Percentiles rank a stretch among this genome's conserved stretches.
These are phyloP conservation scores for Ectropis grisescens DNA, from an alignment of 1,140 invertebrate genomes.

Conservation along the genomic window DNA sequence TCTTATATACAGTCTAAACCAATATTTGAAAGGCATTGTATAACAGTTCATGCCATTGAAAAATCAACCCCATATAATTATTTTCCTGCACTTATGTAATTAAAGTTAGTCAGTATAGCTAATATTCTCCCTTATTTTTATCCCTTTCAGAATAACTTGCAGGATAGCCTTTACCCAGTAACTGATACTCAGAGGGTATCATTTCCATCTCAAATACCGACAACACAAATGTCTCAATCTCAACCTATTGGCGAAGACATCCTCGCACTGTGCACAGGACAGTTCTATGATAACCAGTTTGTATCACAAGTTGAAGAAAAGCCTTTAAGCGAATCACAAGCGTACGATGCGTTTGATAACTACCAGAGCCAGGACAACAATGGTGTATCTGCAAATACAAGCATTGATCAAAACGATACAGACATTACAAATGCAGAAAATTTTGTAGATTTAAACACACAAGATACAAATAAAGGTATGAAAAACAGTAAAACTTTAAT, in stretches of 20 bases:
- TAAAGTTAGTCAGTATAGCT: no score
- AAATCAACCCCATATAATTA: no score
- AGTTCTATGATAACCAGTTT: constrained; percentile 55
- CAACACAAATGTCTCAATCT: constrained; percentile 24
- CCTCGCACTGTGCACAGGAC: constrained; percentile 42
- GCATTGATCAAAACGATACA: background rate
- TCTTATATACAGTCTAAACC: no score
- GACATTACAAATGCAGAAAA: background rate
- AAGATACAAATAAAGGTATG: background rate
- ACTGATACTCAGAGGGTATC: constrained; percentile 22
- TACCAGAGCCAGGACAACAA: background rate
- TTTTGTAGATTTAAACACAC: background rate
- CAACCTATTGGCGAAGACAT: constrained; percentile 46
- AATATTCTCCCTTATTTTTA: no score
- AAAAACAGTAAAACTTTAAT: background rate
- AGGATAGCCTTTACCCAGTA: constrained; percentile 31
- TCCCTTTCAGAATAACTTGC: constrained; percentile 9
- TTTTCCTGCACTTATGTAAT: no score
- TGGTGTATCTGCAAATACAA: background rate
- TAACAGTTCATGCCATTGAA: no score
- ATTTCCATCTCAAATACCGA: constrained; percentile 18
- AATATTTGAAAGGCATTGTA: no score
- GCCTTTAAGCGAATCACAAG: no score
- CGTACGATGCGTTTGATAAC: no score
- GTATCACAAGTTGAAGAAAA: constrained; percentile 25